Evolutionary conservation across 2,888 invertebrate species (phyloP).

Genomic region (Margaritifera margaritifera): DNA sequence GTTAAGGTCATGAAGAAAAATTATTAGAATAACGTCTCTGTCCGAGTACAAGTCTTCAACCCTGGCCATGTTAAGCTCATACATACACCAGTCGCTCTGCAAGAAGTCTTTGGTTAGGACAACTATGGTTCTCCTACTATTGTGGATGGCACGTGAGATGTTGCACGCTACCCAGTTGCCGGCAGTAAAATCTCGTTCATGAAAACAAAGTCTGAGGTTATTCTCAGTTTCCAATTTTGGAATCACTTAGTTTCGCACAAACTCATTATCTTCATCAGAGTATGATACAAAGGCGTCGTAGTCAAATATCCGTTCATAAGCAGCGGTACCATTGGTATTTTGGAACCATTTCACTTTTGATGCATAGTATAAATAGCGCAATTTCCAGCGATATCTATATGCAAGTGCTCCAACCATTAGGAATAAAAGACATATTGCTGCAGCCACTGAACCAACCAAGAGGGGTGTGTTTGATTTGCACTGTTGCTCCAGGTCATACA

Average conservation of each 20-base stretch:
- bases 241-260: neutral
- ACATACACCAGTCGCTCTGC: constrained; percentile 2
- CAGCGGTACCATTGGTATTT: neutral
- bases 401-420: neutral
- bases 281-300: constrained; percentile 4
- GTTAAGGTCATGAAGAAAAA: too few relatives aligned
- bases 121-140: constrained; percentile 3
- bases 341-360: neutral
- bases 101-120: neutral
- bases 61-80: constrained; percentile 5
- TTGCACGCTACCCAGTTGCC: neutral
- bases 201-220: neutral
- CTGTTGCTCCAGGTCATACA: neutral
- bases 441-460: neutral
- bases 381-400: constrained; percentile 5
- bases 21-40: too few relatives aligned
- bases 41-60: neutral
- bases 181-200: neutral
- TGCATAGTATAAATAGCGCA: constrained; percentile 1
- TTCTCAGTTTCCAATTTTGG: neutral
- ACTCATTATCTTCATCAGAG: neutral
- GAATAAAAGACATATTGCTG: neutral
- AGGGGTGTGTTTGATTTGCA: neutral
- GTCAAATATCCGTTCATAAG: neutral
- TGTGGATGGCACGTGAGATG: constrained; percentile 2